Evolutionary conservation across 2,113 vertebrate species (phyloP).

Genomic region (Electrona antarctica): DNA sequence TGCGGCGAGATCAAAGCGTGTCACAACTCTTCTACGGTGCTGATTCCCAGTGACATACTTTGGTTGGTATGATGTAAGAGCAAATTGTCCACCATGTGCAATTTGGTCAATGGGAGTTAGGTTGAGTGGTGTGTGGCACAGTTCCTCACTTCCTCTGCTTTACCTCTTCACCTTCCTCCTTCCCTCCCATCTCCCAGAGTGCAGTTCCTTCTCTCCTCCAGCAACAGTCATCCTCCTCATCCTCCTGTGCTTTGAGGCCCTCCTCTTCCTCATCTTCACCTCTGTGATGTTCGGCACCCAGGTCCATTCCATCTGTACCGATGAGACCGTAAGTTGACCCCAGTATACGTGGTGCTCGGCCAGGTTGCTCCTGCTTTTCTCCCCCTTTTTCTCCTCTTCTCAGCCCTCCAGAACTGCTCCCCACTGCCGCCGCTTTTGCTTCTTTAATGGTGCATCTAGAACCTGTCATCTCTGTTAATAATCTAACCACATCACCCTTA

Average conservation of each 20-base stretch:
- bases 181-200: constrained; percentile 84
- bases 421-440: constrained; percentile 17
- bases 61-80: too few relatives aligned
- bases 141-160: constrained; percentile 44
- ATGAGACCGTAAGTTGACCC: constrained; percentile 91
- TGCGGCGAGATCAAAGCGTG: too few relatives aligned
- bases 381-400: constrained; percentile 4
- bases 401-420: constrained; percentile 3
- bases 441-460: constrained; percentile 11
- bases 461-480: neutral
- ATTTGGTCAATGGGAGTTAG: too few relatives aligned
- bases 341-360: constrained; percentile 11
- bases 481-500: too few relatives aligned
- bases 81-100: too few relatives aligned
- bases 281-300: constrained; percentile 99
- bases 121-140: too few relatives aligned
- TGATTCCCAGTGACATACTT: too few relatives aligned
- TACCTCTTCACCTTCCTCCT: constrained; percentile 34
- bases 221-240: constrained; percentile 98
- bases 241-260: constrained; percentile 95
- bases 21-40: too few relatives aligned
- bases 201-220: constrained; percentile 96
- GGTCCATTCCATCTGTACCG: constrained; percentile 99
- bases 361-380: constrained; percentile 1
- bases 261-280: constrained; percentile 98